Evolutionary conservation across 2,113 vertebrate genomes (phyloP).

Genomic region (Pollimyrus isidori): DNA sequence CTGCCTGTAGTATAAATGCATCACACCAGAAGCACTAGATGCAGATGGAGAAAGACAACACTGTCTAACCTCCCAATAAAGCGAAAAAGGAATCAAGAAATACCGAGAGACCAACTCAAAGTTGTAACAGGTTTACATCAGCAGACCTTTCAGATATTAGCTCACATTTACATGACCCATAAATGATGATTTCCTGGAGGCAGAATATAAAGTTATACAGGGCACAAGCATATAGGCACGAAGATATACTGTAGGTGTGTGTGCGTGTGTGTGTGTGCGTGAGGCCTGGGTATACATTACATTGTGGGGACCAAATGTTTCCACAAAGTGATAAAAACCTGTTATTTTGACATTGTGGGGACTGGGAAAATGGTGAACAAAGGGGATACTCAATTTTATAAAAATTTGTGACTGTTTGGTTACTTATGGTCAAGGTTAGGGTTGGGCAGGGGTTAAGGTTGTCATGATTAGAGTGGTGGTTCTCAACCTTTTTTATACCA

Average conservation of each 20-base stretch:
- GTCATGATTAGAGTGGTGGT: not conserved
- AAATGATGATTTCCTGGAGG: not conserved
- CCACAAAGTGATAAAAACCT: no score
- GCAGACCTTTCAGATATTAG: not conserved
- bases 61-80: not conserved
- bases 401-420: not conserved
- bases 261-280: not conserved
- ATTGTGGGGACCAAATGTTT: not conserved
- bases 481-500: no score
- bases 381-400: no score
- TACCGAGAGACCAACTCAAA: not conserved
- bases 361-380: not conserved
- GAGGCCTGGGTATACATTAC: not conserved
- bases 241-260: not conserved
- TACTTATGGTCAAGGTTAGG: not conserved
- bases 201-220: not conserved
- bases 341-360: not conserved
- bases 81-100: not conserved
- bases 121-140: not conserved
- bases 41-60: not conserved
- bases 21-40: not conserved
- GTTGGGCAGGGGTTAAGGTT: not conserved
- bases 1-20: not conserved
- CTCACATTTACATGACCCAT: not conserved
- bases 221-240: not conserved